These are phyloP conservation scores for Andrena cerasifolii DNA, from an alignment of 1,140 invertebrate genomes.

Conservation along the genomic window DNA sequence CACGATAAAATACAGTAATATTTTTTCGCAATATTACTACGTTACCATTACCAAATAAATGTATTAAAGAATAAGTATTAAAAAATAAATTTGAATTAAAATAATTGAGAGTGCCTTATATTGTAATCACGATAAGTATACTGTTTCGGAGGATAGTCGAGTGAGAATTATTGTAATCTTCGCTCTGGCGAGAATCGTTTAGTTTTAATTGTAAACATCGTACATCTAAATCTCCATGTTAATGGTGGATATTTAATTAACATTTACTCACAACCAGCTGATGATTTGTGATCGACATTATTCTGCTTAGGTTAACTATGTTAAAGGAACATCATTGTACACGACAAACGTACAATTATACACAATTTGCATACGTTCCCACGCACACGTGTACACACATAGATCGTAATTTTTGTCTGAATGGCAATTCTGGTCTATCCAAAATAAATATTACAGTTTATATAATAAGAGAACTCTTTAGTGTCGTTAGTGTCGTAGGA, in stretches of 20 bases:
- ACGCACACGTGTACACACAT: not conserved
- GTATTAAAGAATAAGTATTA: no score
- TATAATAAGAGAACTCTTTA: no score
- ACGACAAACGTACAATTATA: slow-evolving; percentile 16
- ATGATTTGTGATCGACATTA: slow-evolving; percentile 72
- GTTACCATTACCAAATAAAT: no score
- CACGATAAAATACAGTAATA: not conserved
- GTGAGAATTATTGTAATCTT: slow-evolving; percentile 12
- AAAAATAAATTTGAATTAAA: no score
- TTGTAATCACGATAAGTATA: not conserved
- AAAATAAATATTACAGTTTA: not conserved
- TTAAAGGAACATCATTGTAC: slow-evolving; percentile 55
- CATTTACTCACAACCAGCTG: slow-evolving; percentile 75
- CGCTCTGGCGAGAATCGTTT: slow-evolving; percentile 24
- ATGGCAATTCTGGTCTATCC: no score
- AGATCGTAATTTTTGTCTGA: slow-evolving; percentile 17
- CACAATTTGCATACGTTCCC: slow-evolving; percentile 3
- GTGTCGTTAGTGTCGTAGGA: no score
- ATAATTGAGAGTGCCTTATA: not conserved
- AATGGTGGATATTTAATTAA: slow-evolving; percentile 62
- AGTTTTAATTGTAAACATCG: slow-evolving; percentile 22
- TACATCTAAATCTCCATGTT: slow-evolving; percentile 46
- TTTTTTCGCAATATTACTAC: no score
- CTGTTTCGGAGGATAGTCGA: not conserved
- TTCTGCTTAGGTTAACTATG: slow-evolving; percentile 54